Conservation (phyloP, 53 echinoderm and acorn worm species). For the Apostichopus leukothele region DNA sequence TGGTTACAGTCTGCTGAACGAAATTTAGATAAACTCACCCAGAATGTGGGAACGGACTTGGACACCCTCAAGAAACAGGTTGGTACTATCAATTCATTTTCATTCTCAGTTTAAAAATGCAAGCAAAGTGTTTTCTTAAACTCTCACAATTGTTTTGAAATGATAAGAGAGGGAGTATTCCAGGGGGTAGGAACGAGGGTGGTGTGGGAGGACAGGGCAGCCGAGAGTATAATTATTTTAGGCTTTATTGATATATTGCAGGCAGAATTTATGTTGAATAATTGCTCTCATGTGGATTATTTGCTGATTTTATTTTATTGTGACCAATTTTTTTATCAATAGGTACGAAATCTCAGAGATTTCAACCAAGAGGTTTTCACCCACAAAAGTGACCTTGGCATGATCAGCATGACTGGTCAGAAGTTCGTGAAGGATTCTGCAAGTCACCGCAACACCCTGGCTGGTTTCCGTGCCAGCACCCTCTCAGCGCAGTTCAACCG, state of each 20-base stretch:
- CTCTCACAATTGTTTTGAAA: too few relatives aligned
- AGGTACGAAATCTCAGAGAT: conserved; percentile 76
- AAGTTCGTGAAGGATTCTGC: conserved; percentile 79
- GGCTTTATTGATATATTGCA: too few relatives aligned
- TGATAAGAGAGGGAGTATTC: too few relatives aligned
- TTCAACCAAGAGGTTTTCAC: conserved; percentile 88
- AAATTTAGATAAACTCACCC: conserved; percentile 69
- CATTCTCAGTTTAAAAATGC: too few relatives aligned
- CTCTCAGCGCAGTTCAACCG: conserved; percentile 88
- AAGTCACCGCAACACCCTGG: conserved; percentile 62
- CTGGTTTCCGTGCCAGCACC: conserved; percentile 72
- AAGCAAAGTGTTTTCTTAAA: too few relatives aligned
- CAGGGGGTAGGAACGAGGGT: too few relatives aligned
- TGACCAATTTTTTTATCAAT: neutral
- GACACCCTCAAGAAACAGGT: conserved; percentile 85
- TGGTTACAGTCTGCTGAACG: conserved; percentile 81
- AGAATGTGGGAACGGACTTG: conserved; percentile 68
- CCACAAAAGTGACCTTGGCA: conserved; percentile 81
- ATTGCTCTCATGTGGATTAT: too few relatives aligned
- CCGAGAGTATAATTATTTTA: too few relatives aligned
- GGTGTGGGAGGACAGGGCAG: too few relatives aligned
- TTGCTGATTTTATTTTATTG: neutral
- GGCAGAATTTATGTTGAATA: too few relatives aligned
- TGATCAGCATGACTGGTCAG: conserved; percentile 83
- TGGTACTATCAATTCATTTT: neutral